These are phyloP conservation scores for Peromyscus nudipes DNA, from an alignment of 2,797 vertebrate genomes.

Conservation along the genomic window DNA sequence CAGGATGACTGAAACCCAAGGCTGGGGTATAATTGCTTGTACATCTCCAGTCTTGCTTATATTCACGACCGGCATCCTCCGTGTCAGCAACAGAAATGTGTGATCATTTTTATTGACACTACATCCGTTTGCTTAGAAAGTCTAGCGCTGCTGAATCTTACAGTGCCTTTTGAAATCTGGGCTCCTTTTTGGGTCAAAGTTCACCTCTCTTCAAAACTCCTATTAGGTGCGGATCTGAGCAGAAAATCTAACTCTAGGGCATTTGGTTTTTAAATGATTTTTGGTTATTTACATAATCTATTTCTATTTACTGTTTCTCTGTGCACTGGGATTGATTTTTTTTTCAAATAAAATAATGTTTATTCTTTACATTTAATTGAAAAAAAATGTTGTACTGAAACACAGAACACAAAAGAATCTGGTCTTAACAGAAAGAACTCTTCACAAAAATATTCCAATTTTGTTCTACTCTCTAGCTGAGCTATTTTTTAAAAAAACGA, in stretches of 20 bases:
- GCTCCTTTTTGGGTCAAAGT: conserved; percentile 60
- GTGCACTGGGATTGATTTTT: conserved; percentile 17
- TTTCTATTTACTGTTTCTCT: conserved; percentile 57
- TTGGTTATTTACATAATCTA: conserved; percentile 6
- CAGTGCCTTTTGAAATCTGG: not conserved
- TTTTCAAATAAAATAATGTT: conserved; percentile 65
- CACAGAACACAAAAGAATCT: conserved; percentile 22
- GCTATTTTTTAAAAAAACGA: not conserved
- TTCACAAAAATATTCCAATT: conserved; percentile 57
- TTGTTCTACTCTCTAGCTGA: conserved; percentile 62
- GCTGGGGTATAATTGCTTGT: conserved; percentile 59
- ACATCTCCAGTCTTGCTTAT: conserved; percentile 55
- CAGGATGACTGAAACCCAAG: conserved; percentile 47
- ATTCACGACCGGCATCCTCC: not conserved
- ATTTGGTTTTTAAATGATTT: conserved; percentile 69
- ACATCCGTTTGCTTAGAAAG: conserved; percentile 43
- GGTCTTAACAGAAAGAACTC: conserved; percentile 69
- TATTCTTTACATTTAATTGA: conserved; percentile 61
- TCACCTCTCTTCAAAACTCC: conserved; percentile 52
- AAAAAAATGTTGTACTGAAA: conserved; percentile 64
- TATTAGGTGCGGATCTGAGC: conserved; percentile 12
- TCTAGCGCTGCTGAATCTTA: not conserved
- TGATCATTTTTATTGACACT: conserved; percentile 53
- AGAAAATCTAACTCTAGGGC: not conserved
- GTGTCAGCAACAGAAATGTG: conserved; percentile 35